Evolutionary conservation across 2,888 invertebrate genomes (phyloP).

Genomic region (Harpagoxenus sublaevis): DNA sequence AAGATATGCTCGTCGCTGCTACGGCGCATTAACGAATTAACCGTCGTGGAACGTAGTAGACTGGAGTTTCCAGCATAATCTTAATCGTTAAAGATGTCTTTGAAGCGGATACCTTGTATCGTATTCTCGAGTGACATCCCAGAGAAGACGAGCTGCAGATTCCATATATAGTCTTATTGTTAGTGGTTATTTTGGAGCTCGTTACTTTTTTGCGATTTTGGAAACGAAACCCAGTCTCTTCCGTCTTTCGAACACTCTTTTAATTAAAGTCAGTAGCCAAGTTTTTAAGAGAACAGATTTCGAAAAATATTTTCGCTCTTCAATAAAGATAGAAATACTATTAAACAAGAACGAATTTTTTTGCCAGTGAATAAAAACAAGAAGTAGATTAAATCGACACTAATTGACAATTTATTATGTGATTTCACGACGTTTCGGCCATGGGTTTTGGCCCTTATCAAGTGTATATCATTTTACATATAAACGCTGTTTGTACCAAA

Average conservation of each 20-base stretch:
- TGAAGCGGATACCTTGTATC: constrained; percentile 41
- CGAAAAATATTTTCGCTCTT: background rate
- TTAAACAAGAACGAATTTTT: too few species aligned
- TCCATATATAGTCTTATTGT: background rate
- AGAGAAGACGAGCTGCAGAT: constrained; percentile 1
- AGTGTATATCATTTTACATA: too few species aligned
- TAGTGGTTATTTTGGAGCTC: background rate
- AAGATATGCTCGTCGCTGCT: constrained; percentile 33
- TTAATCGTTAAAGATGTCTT: constrained; percentile 44
- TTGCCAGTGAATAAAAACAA: too few species aligned
- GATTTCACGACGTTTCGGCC: too few species aligned
- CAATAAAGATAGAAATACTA: background rate
- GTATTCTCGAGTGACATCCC: constrained; percentile 18
- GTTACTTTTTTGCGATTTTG: background rate
- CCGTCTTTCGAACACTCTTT: background rate
- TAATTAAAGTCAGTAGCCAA: background rate
- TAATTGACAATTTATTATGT: too few species aligned
- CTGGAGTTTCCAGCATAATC: constrained; percentile 15
- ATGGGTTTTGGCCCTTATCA: too few species aligned
- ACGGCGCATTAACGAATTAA: constrained; percentile 49
- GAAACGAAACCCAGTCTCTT: background rate
- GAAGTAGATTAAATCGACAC: too few species aligned
- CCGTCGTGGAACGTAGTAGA: constrained; percentile 9
- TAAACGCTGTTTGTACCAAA: too few species aligned
- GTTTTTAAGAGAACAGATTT: background rate